Percentiles rank a stretch among this genome's conserved stretches.
phyloP scores from a whole-genome alignment of 1,140 invertebrate genomes.

The Zaprionus lachaisei region DNA sequence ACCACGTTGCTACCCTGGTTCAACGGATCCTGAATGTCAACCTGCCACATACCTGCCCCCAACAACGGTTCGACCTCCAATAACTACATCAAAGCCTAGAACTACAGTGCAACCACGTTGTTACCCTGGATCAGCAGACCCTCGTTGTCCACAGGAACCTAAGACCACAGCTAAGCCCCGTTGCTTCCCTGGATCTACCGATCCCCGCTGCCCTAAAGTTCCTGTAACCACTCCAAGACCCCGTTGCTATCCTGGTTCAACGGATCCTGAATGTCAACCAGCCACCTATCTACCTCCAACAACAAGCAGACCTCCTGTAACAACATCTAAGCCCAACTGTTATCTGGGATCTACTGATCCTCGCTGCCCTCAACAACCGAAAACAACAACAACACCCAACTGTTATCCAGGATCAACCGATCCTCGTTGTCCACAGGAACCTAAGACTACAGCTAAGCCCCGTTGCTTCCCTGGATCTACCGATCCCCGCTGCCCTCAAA shows the following conservation, averaged over 20 bases:
- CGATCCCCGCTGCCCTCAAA: slow-evolving; percentile 32
- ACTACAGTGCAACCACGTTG: too few relatives aligned
- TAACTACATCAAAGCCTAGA: slow-evolving; percentile 57
- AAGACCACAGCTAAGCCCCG: slow-evolving; percentile 49
- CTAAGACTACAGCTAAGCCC: slow-evolving; percentile 29
- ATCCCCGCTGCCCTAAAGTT: slow-evolving; percentile 75
- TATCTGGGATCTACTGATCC: slow-evolving; percentile 74
- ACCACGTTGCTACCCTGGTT: slow-evolving; percentile 79
- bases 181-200: slow-evolving; percentile 84
- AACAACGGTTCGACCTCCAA: slow-evolving; percentile 41
- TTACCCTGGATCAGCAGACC: slow-evolving; percentile 81
- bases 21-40: slow-evolving; percentile 84
- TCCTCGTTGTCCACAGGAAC: slow-evolving; percentile 15
- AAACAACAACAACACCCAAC: background rate
- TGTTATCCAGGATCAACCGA: slow-evolving; percentile 83
- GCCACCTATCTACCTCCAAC: too few relatives aligned
- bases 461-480: slow-evolving; percentile 64
- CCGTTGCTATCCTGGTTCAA: slow-evolving; percentile 28
- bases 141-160: slow-evolving; percentile 32
- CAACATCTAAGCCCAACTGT: background rate
- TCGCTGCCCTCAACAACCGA: slow-evolving; percentile 84
- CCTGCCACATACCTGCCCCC: slow-evolving; percentile 46
- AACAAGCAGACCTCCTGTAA: too few relatives aligned
- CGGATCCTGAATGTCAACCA: background rate
- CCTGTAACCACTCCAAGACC: slow-evolving; percentile 14